A percentile compares a stretch with the other conserved stretches of the same genome.
Conservation (phyloP, 2,888 invertebrate species). For the Pharmacophagus antenor region DNA sequence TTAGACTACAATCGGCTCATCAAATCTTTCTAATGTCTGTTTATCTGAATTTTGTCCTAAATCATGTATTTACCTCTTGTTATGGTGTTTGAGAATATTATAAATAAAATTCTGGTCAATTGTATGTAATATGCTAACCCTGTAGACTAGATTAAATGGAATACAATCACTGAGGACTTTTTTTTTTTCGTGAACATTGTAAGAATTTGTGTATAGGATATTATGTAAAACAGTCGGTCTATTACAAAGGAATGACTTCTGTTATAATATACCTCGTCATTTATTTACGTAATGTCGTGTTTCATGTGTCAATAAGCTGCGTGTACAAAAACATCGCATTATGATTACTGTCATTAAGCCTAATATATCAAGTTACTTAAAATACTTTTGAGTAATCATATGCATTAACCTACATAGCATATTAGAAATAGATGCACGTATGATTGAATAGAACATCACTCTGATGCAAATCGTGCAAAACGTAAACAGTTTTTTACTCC, state of each 20-base stretch:
- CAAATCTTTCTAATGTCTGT: too few relatives aligned
- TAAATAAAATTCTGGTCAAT: too few relatives aligned
- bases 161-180: too few relatives aligned
- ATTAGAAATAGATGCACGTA: neutral
- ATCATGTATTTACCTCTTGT: too few relatives aligned
- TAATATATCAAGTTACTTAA: conserved; percentile 12
- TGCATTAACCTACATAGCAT: conserved; percentile 24
- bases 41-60: too few relatives aligned
- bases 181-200: neutral
- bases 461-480: conserved; percentile 11
- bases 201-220: neutral
- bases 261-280: neutral
- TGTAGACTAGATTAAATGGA: too few relatives aligned
- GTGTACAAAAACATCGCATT: conserved; percentile 21
- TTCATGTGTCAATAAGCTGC: conserved; percentile 1
- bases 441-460: neutral
- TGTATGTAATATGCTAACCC: too few relatives aligned
- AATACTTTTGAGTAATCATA: conserved; percentile 19
- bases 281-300: conserved; percentile 1
- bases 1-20: too few relatives aligned
- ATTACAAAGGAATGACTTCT: neutral
- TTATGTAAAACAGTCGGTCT: neutral
- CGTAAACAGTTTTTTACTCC: neutral
- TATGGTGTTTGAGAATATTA: too few relatives aligned
- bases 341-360: conserved; percentile 21